phyloP scores from a whole-genome alignment of 2,888 invertebrate genomes.

The Lithophane semibrunnea region DNA sequence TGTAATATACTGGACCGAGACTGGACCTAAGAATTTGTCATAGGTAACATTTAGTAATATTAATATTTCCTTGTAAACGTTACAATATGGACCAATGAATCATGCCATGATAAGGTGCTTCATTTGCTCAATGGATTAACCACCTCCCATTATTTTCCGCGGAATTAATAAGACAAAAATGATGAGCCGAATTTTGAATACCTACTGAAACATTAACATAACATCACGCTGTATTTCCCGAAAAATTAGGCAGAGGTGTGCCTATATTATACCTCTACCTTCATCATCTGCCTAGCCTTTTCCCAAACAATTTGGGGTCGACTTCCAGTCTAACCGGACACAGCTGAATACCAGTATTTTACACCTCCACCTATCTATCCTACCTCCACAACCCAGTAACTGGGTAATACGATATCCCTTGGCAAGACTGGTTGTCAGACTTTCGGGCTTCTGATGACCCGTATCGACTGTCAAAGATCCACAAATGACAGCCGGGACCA shows the following conservation, averaged over 20 bases:
- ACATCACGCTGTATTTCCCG: neutral
- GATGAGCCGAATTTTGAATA: neutral
- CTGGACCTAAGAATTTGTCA: neutral
- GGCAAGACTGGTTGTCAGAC: no score
- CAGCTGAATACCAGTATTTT: no score
- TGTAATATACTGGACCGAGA: neutral
- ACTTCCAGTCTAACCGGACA: no score
- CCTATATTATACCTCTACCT: neutral
- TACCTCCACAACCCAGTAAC: no score
- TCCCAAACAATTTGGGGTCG: no score
- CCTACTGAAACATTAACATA: neutral
- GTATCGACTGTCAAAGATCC: no score
- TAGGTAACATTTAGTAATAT: neutral
- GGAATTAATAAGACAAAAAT: slow-evolving; percentile 12
- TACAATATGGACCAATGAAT: slow-evolving; percentile 29
- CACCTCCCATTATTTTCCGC: slow-evolving; percentile 24
- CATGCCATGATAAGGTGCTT: slow-evolving; percentile 30
- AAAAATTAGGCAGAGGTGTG: neutral
- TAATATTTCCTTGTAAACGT: slow-evolving; percentile 14
- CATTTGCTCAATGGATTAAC: slow-evolving; percentile 22
- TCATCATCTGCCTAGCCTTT: no score
- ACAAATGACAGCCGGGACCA: no score
- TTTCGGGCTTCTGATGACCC: no score
- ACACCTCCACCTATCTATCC: no score
- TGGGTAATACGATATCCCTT: no score